These are phyloP conservation scores for Atherinosoma microstoma DNA, from an alignment of 2,797 vertebrate species.

Conservation along the genomic window DNA sequence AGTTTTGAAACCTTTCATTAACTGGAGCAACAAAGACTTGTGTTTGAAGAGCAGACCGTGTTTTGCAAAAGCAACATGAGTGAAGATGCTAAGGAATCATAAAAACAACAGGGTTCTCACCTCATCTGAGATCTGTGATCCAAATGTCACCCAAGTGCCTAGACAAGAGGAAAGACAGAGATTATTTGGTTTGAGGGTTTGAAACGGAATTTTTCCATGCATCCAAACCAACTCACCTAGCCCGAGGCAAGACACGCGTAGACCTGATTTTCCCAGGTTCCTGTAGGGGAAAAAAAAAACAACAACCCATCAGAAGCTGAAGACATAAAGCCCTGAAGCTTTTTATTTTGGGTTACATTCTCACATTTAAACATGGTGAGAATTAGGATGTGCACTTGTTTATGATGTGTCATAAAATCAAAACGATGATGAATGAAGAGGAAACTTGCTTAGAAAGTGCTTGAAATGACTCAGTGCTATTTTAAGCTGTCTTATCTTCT, in stretches of 20 bases:
- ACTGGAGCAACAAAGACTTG: conserved; percentile 6
- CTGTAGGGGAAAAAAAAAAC: conserved; percentile 46
- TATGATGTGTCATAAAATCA: no score
- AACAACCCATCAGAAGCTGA: background rate
- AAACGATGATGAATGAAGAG: background rate
- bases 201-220: conserved; percentile 10
- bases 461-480: background rate
- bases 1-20: conserved; percentile 24
- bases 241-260: conserved; percentile 85
- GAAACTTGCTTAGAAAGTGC: background rate
- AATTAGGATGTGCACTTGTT: no score
- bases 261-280: conserved; percentile 85
- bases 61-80: conserved; percentile 24
- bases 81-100: background rate
- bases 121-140: conserved; percentile 94
- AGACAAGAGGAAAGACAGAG: conserved; percentile 28
- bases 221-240: conserved; percentile 77
- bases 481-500: background rate
- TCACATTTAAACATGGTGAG: background rate
- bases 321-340: background rate
- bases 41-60: background rate
- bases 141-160: conserved; percentile 96
- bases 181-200: conserved; percentile 28
- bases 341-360: no score
- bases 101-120: conserved; percentile 74